phyloP scores from a whole-genome alignment of 2,113 vertebrate species.

The Halcyon senegalensis region DNA sequence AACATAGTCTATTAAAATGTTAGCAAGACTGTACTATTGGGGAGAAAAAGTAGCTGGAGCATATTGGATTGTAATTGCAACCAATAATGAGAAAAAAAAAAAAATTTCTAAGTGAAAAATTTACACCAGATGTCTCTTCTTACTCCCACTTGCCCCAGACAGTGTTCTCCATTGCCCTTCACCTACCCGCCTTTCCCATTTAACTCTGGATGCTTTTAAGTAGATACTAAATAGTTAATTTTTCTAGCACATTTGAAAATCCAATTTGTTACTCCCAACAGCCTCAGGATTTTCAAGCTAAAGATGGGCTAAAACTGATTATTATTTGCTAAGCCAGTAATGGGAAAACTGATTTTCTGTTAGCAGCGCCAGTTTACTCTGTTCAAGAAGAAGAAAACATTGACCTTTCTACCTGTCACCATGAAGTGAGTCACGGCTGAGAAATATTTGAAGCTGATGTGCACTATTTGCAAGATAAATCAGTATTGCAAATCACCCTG shows the following conservation, averaged over 20 bases:
- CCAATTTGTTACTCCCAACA: not conserved
- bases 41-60: not conserved
- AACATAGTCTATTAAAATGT: not conserved
- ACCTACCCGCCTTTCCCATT: not conserved
- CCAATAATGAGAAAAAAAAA: not conserved
- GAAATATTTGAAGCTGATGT: not conserved
- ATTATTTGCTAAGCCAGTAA: not conserved
- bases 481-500: not conserved
- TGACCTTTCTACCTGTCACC: slow-evolving; percentile 29
- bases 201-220: not conserved
- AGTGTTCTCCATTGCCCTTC: not conserved
- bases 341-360: slow-evolving; percentile 9
- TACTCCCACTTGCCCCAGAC: not conserved
- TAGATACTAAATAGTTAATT: not conserved
- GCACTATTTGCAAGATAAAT: not conserved
- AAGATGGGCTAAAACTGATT: not conserved
- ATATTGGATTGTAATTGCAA: not conserved
- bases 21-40: not conserved
- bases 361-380: not conserved
- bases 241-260: not conserved
- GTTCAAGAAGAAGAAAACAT: not conserved
- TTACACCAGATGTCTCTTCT: not conserved
- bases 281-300: not conserved
- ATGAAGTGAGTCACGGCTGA: not conserved
- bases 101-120: not conserved